These are phyloP conservation scores for Anodontia alba DNA, from an alignment of 2,888 invertebrate species.

Conservation along the genomic window DNA sequence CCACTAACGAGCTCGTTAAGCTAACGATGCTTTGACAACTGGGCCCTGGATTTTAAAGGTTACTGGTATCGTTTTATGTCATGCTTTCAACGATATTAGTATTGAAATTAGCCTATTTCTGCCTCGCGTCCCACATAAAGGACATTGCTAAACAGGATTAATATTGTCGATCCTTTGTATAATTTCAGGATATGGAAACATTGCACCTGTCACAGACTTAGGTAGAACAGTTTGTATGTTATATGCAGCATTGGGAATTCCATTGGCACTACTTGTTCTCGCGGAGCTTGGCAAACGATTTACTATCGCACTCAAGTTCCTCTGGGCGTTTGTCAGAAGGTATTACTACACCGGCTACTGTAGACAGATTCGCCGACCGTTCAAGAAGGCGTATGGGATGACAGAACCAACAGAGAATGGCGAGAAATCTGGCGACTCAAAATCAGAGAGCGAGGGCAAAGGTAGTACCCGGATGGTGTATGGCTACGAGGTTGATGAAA, in stretches of 20 bases:
- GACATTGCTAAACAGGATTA: too few relatives aligned
- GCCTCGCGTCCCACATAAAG: too few relatives aligned
- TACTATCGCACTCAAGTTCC: constrained; percentile 94
- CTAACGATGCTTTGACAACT: too few relatives aligned
- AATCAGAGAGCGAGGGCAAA: constrained; percentile 34
- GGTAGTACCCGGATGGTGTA: constrained; percentile 52
- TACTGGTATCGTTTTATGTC: too few relatives aligned
- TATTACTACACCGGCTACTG: constrained; percentile 92
- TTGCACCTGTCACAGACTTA: constrained; percentile 94
- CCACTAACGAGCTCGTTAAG: too few relatives aligned
- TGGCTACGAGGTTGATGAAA: constrained; percentile 86
- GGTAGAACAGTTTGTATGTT: constrained; percentile 95
- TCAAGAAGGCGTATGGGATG: constrained; percentile 4
- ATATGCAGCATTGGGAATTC: constrained; percentile 98
- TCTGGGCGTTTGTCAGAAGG: constrained; percentile 87
- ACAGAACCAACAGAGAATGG: constrained; percentile 25
- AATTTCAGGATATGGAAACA: constrained; percentile 96
- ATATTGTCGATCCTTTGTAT: too few relatives aligned
- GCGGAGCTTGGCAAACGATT: constrained; percentile 98
- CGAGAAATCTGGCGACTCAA: constrained; percentile 2
- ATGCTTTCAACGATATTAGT: too few relatives aligned
- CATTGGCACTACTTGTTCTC: constrained; percentile 96
- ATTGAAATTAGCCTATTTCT: too few relatives aligned
- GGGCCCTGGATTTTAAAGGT: too few relatives aligned
- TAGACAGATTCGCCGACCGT: constrained; percentile 85